Evolutionary conservation across 2,888 invertebrate species (phyloP).

Genomic region (Nephrotoma guestfalica): DNA sequence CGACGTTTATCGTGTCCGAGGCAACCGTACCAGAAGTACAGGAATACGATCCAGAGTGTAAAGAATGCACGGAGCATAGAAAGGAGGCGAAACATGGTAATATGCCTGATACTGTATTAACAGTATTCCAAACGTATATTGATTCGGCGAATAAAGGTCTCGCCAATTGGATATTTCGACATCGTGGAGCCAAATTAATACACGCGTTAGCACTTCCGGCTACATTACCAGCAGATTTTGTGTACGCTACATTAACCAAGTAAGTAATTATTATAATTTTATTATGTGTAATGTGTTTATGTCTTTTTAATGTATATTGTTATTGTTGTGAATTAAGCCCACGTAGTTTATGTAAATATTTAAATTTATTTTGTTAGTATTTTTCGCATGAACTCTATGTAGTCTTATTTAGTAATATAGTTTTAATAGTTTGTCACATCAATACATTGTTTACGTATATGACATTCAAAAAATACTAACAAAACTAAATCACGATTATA

Average conservation of each 20-base stretch:
- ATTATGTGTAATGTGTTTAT: background rate
- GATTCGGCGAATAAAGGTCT: conserved; percentile 84
- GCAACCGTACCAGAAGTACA: conserved; percentile 46
- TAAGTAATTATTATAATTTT: conserved; percentile 36
- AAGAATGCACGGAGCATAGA: conserved; percentile 75
- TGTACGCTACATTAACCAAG: conserved; percentile 77
- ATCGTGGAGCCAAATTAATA: conserved; percentile 64
- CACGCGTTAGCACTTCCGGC: conserved; percentile 73
- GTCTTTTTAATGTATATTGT: background rate
- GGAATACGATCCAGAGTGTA: conserved; percentile 74
- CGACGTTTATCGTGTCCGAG: conserved; percentile 68
- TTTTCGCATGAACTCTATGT: background rate
- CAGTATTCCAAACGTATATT: conserved; percentile 84
- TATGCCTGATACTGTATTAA: conserved; percentile 79
- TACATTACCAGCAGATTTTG: conserved; percentile 74
- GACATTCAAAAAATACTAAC: background rate
- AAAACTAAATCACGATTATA: background rate
- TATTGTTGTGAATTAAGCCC: background rate
- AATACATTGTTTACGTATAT: background rate
- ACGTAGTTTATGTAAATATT: background rate
- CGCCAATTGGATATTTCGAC: conserved; percentile 79
- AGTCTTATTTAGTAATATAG: background rate
- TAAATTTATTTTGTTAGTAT: background rate
- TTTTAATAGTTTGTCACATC: background rate
- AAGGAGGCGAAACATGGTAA: conserved; percentile 79